Conservation (phyloP, 2,888 invertebrate species). For the Drosophila formosana region DNA sequence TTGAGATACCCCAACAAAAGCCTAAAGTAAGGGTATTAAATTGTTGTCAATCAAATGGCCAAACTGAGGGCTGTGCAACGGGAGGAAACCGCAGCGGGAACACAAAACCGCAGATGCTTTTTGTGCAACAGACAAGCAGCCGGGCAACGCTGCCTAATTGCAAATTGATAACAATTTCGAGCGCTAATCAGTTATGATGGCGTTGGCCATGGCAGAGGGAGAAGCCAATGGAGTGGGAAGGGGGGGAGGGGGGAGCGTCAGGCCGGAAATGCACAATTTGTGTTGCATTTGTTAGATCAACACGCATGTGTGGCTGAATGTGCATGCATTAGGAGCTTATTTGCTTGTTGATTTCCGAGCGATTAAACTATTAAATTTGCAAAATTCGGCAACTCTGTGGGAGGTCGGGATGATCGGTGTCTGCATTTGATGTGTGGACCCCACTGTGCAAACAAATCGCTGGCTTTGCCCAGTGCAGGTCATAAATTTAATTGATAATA, state of each 20-base stretch:
- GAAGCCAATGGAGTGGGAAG: not conserved
- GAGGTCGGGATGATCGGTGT: not conserved
- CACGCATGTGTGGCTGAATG: conserved; percentile 9
- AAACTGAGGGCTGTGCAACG: not conserved
- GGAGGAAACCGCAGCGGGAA: conserved; percentile 58
- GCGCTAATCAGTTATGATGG: conserved; percentile 76
- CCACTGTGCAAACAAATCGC: conserved; percentile 28
- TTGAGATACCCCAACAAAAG: not conserved
- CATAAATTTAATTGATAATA: conserved; percentile 78
- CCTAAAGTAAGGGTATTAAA: not conserved
- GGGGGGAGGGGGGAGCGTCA: not conserved
- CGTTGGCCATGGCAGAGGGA: not conserved
- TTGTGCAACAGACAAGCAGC: conserved; percentile 33
- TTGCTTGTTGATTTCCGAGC: conserved; percentile 52
- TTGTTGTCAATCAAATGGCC: conserved; percentile 11
- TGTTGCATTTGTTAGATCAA: conserved; percentile 55
- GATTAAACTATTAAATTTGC: conserved; percentile 72
- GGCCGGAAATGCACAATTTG: conserved; percentile 70
- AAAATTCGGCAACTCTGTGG: conserved; percentile 33
- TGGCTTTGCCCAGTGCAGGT: conserved; percentile 21
- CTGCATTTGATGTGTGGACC: conserved; percentile 28
- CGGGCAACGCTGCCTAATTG: conserved; percentile 61
- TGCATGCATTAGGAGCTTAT: conserved; percentile 27
- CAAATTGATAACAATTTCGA: conserved; percentile 77
- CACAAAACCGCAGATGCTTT: conserved; percentile 66